These are phyloP conservation scores for Columba guinea DNA, from an alignment of 2,797 vertebrate species.

Conservation along the genomic window DNA sequence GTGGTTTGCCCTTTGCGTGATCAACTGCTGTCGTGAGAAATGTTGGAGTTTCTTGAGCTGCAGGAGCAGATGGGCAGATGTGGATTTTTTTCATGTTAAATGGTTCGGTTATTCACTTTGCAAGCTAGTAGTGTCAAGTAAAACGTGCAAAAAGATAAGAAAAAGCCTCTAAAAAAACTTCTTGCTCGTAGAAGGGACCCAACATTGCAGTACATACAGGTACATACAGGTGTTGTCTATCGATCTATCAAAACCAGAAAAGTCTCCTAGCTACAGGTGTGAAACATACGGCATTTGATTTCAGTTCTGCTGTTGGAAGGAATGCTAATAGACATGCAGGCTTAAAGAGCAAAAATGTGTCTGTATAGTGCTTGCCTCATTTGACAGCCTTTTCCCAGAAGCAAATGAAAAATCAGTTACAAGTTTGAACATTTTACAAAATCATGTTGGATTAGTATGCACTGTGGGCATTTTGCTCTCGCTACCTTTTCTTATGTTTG, in stretches of 20 bases:
- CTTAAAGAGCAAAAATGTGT: neutral
- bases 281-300: neutral
- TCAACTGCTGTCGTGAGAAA: neutral
- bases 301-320: neutral
- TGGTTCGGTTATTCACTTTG: neutral
- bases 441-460: neutral
- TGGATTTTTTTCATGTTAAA: neutral
- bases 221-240: neutral
- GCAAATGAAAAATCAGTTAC: neutral
- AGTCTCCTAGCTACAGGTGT: conserved; percentile 11
- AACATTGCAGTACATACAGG: rapidly evolving
- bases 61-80: neutral
- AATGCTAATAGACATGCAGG: neutral
- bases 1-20: neutral
- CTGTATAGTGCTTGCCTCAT: neutral
- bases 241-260: neutral
- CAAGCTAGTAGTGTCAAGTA: neutral
- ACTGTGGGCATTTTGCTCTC: neutral
- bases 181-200: neutral
- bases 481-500: neutral
- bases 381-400: neutral
- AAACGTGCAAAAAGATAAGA: neutral
- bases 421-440: neutral
- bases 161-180: rapidly evolving
- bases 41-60: neutral